Percentiles rank a stretch among this genome's conserved stretches.
Evolutionary conservation across 2,888 invertebrate species (phyloP).

Genomic region (Clitarchus hookeri): DNA sequence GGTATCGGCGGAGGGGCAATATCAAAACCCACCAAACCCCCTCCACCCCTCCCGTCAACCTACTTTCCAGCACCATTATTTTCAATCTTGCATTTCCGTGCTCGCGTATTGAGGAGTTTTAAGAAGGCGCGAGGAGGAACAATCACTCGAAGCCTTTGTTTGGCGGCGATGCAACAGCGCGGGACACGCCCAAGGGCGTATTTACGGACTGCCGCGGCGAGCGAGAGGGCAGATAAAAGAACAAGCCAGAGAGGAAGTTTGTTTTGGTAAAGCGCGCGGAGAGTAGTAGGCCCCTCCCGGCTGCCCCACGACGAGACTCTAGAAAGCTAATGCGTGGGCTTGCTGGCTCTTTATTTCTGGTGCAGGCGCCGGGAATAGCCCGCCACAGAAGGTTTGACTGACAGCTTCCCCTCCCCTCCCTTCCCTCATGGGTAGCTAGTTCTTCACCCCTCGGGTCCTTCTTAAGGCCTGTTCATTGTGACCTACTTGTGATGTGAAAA

Average conservation of each 20-base stretch:
- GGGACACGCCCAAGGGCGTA: not conserved
- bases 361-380: slow-evolving; percentile 5
- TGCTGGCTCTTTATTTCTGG: not conserved
- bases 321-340: not conserved
- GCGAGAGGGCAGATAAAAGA: too few species aligned
- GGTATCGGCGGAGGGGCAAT: too few species aligned
- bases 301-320: not conserved
- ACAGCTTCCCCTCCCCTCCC: not conserved
- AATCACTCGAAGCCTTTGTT: not conserved
- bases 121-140: not conserved
- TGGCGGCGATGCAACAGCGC: not conserved
- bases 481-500: not conserved
- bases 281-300: not conserved
- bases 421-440: not conserved
- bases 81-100: not conserved
- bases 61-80: too few species aligned
- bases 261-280: too few species aligned
- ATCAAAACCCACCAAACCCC: too few species aligned
- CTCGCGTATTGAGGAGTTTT: not conserved
- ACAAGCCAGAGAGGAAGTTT: too few species aligned
- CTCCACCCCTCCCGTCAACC: too few species aligned
- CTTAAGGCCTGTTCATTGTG: not conserved
- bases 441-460: not conserved
- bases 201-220: not conserved
- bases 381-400: not conserved